A percentile compares a stretch with the other conserved stretches of the same genome.
These are phyloP conservation scores for Centruroides vittatus DNA, from an alignment of 1,140 invertebrate species.

Conservation along the genomic window DNA sequence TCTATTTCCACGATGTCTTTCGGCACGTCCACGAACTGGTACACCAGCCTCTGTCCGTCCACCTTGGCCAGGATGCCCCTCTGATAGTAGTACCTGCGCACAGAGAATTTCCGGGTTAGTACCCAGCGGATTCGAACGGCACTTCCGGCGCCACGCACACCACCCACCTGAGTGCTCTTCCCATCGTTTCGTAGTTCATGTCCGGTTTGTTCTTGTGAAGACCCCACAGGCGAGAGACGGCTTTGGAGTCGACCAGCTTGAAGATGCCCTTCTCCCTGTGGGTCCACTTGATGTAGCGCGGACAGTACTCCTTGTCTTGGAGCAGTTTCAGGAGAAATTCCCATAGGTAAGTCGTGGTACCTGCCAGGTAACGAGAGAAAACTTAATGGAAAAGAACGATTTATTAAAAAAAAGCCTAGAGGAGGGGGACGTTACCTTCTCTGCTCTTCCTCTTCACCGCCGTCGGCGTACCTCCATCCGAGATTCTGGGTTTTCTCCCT, in stretches of 20 bases:
- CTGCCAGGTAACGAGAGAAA: constrained; percentile 20
- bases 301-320: constrained; percentile 94
- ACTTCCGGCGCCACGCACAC: constrained; percentile 22
- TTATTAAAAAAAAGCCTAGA: background rate
- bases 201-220: constrained; percentile 99
- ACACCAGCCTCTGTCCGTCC: constrained; percentile 94
- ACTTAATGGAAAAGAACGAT: background rate
- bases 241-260: constrained; percentile 97
- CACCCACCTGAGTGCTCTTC: constrained; percentile 68
- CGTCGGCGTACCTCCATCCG: constrained; percentile 23
- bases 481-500: constrained; percentile 32
- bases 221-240: constrained; percentile 93
- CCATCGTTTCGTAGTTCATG: constrained; percentile 99
- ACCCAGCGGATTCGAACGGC: constrained; percentile 96
- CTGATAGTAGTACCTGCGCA: constrained; percentile 88
- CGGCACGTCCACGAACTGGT: constrained; percentile 98
- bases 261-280: constrained; percentile 95
- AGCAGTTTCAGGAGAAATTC: constrained; percentile 95
- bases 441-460: constrained; percentile 76
- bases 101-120: background rate
- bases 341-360: constrained; percentile 95
- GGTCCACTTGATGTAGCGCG: constrained; percentile 98
- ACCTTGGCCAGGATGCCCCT: constrained; percentile 97
- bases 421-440: constrained; percentile 44
- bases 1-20: background rate